Base-by-base conservation (phyloP, 2,797 vertebrate species). In the Pitangus sulphuratus region DNA sequence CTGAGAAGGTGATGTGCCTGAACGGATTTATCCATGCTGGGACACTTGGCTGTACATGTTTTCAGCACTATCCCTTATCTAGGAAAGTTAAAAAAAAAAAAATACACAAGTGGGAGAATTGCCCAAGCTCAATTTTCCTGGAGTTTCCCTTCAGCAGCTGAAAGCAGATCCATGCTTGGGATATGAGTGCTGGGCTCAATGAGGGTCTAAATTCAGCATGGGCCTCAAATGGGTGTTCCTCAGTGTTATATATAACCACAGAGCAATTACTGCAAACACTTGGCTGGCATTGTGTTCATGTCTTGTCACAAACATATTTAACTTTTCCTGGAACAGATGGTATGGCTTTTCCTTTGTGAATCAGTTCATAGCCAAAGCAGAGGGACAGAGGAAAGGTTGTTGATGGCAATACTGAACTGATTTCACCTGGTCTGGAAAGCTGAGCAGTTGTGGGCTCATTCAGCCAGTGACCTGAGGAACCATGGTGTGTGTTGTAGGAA, bases 281-380 rank as follows among this genome's bases (percentile, higher is more conserved):
- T 93, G 93, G 76, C 80, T 91, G 91, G 91, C 74, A 70, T 78
- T 87, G 87, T 72, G 82, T 31, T 86, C 79, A 1, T 45, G 72
- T 88, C 95, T 93, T 95, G 93, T 93, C 91, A 88, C 64, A 95
- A 93, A 69, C 85, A 79, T 93, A 79, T 80, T 94, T 91, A 88
- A 94, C 89, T 95, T 93, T 88, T 93, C 70, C 83, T 50, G 80
- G 85, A 94, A 96, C 87, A 95, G 84, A 88, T 75, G 83, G 79
- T 83, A 68, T 69, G 84, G 70, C 74, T 94, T 88, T 81, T 83
- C 75, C 79, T 89, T 58, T 84, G 44, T 78, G 85, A 88, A 84
- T 76, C 42, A 31, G n/a, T 65, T 94, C 42, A 12, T 50, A 81
- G 74, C 57, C 87, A 85, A 87, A 69, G 74, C 62, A 86, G 26